Evolutionary conservation across 35 echinoderm and acorn worm genomes (phyloP).

Genomic region (Anneissia japonica): DNA sequence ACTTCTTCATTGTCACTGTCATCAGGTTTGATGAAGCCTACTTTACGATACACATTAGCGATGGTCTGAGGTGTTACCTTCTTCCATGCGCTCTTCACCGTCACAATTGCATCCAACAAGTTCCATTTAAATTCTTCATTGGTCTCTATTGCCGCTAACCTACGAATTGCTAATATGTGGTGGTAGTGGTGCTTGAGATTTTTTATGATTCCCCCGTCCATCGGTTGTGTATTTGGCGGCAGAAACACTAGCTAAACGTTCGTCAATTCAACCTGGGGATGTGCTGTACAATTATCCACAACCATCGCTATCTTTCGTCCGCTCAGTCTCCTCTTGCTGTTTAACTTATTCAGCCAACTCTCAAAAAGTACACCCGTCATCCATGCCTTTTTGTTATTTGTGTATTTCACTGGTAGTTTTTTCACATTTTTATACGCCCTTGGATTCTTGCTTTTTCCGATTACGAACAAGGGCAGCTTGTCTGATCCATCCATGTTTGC

Average conservation of each 20-base stretch:
- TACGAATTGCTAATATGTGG: background rate
- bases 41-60: conserved; percentile 22
- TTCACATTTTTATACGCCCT: conserved; percentile 26
- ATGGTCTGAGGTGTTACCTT: conserved; percentile 19
- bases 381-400: conserved; percentile 35
- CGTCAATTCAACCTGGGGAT: too few species aligned
- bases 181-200: background rate
- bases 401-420: conserved; percentile 15
- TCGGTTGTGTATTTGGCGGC: too few species aligned
- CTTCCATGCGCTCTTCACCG: conserved; percentile 18
- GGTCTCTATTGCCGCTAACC: background rate
- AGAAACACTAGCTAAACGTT: too few species aligned
- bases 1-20: background rate
- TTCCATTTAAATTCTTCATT: conserved; percentile 21
- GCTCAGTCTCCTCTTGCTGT: background rate
- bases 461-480: conserved; percentile 22
- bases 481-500: conserved; percentile 44
- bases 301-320: conserved; percentile 20
- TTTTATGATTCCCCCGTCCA: too few species aligned
- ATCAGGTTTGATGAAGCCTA: background rate
- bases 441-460: conserved; percentile 37
- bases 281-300: conserved; percentile 17
- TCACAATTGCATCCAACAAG: conserved; percentile 21
- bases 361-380: conserved; percentile 27
- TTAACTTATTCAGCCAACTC: conserved; percentile 8